phyloP scores from a whole-genome alignment of 2,113 vertebrate species.

The Phoxinus phoxinus region DNA sequence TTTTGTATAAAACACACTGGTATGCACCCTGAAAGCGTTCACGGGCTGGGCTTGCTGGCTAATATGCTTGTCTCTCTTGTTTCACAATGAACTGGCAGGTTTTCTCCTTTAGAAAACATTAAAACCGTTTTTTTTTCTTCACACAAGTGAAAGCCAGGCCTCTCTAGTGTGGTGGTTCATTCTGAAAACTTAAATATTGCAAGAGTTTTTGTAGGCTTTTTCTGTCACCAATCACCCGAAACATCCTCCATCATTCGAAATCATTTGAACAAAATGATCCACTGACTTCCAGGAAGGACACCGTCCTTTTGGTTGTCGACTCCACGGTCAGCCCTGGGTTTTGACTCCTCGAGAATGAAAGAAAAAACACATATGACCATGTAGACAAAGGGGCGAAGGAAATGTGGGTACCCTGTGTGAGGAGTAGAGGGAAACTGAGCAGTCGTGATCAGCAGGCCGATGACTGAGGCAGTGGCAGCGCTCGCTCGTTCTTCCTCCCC shows the following conservation, averaged over 20 bases:
- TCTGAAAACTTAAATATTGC: slow-evolving; percentile 65
- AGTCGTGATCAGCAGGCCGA: slow-evolving; percentile 90
- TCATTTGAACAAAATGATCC: slow-evolving; percentile 73
- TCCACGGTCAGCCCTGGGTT: slow-evolving; percentile 52
- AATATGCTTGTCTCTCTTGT: slow-evolving; percentile 73
- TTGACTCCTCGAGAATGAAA: slow-evolving; percentile 48
- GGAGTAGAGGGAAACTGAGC: slow-evolving; percentile 46
- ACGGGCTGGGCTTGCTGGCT: slow-evolving; percentile 83
- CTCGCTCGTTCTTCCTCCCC: slow-evolving; percentile 91
- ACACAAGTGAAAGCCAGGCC: slow-evolving; percentile 59
- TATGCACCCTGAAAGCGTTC: slow-evolving; percentile 77
- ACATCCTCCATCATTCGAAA: slow-evolving; percentile 54
- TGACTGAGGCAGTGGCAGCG: slow-evolving; percentile 95
- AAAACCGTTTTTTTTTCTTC: slow-evolving; percentile 41
- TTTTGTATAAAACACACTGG: slow-evolving; percentile 26
- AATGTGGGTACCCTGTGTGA: slow-evolving; percentile 49
- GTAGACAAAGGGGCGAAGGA: slow-evolving; percentile 47
- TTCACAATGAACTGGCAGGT: slow-evolving; percentile 62
- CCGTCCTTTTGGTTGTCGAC: slow-evolving; percentile 68
- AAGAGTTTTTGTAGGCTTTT: slow-evolving; percentile 78
- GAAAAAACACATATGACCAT: slow-evolving; percentile 56
- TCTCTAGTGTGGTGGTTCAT: slow-evolving; percentile 67
- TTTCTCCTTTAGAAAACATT: slow-evolving; percentile 61
- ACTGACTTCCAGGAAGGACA: slow-evolving; percentile 87
- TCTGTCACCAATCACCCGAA: slow-evolving; percentile 5